Percentiles rank a stretch among this genome's conserved stretches.
Conservation (phyloP, 2,797 vertebrate genomes). For the Octomys mimax region DNA sequence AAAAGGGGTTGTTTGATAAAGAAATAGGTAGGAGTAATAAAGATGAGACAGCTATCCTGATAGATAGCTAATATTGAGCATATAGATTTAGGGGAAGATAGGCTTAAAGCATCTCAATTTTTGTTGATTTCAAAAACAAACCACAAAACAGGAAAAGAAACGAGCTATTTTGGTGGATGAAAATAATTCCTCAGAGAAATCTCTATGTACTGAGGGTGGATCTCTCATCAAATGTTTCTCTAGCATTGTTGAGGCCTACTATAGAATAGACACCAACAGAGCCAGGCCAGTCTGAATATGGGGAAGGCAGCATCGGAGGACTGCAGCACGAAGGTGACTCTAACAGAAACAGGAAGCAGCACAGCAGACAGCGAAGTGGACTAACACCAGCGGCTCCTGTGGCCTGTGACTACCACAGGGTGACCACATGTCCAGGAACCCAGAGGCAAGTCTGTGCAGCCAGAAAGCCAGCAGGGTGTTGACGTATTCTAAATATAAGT, state of each 20-base stretch:
- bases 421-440: neutral
- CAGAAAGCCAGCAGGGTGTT: neutral
- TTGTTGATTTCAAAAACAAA: slow-evolving; percentile 17
- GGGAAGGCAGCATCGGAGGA: neutral
- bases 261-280: neutral
- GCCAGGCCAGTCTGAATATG: neutral
- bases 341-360: neutral
- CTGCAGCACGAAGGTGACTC: neutral
- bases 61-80: neutral
- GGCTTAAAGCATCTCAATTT: neutral
- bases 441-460: neutral
- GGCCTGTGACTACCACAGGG: neutral
- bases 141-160: neutral
- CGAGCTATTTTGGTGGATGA: neutral
- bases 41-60: neutral
- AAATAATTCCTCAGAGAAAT: neutral
- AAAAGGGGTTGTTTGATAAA: neutral
- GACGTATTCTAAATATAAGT: neutral
- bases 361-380: neutral
- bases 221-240: neutral
- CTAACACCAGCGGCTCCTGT: neutral
- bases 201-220: neutral
- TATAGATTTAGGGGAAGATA: neutral
- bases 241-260: neutral
- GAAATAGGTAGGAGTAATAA: neutral